A percentile compares a stretch with the other conserved stretches of the same genome.
Conservation (phyloP, 2,113 vertebrate genomes). For the Coreoperca whiteheadi region DNA sequence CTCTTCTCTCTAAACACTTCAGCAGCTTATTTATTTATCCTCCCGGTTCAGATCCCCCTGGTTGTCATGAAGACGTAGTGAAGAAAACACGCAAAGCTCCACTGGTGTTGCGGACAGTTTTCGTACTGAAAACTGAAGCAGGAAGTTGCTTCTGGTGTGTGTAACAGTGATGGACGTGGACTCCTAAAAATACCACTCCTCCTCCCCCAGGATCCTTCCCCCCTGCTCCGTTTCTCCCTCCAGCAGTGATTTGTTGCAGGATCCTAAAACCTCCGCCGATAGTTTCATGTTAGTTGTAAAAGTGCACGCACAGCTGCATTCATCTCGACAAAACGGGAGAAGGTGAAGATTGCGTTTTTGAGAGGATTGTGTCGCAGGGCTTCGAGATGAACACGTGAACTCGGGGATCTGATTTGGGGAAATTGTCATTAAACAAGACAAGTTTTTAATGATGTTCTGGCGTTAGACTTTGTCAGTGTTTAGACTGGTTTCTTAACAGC, state of each 20-base stretch:
- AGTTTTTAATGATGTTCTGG: neutral
- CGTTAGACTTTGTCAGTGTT: neutral
- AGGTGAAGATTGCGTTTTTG: no score
- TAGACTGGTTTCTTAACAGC: neutral
- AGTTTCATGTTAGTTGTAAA: neutral
- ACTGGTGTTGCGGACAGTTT: neutral
- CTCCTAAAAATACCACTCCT: slow-evolving; percentile 35
- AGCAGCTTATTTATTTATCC: slow-evolving; percentile 68
- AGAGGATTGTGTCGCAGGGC: no score
- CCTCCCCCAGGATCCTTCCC: slow-evolving; percentile 29
- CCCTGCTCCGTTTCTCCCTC: slow-evolving; percentile 1
- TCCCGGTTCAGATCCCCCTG: neutral
- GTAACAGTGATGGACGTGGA: slow-evolving; percentile 24
- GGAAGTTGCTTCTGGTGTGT: slow-evolving; percentile 33
- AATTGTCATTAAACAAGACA: neutral
- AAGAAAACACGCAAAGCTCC: neutral
- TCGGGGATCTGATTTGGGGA: neutral
- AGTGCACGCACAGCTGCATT: no score
- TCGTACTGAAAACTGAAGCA: slow-evolving; percentile 5
- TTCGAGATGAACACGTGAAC: no score
- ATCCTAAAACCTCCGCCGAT: neutral
- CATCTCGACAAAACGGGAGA: no score
- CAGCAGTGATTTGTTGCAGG: slow-evolving; percentile 47
- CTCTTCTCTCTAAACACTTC: slow-evolving; percentile 43
- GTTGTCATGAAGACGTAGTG: neutral